A percentile compares a stretch with the other conserved stretches of the same genome.
Evolutionary conservation across 2,113 vertebrate species (phyloP).

Genomic region (Microcebus lehilahytsara): DNA sequence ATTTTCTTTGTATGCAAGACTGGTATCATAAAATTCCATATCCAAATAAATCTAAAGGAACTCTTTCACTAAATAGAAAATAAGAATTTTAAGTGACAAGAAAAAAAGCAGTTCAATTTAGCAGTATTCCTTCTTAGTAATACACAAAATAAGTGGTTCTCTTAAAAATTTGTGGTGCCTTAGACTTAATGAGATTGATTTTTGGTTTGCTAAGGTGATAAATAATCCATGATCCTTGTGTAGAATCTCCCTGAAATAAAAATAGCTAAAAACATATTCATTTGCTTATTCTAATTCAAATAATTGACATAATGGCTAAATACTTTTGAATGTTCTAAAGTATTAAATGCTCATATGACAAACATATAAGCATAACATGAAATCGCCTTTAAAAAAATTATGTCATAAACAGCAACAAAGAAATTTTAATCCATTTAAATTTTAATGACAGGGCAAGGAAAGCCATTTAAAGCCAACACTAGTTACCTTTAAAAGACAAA

Average conservation of each 20-base stretch:
- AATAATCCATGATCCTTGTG: not conserved
- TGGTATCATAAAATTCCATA: not conserved
- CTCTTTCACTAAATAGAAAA: not conserved
- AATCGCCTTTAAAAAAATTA: not conserved
- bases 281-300: constrained; percentile 23
- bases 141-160: constrained; percentile 5
- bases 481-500: not conserved
- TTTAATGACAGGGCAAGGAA: not conserved
- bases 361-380: not conserved
- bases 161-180: constrained; percentile 10
- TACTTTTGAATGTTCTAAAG: not conserved
- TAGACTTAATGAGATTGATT: not conserved
- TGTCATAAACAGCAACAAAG: not conserved
- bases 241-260: not conserved
- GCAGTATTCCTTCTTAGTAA: not conserved
- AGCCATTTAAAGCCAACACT: not conserved
- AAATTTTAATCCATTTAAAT: constrained; percentile 38
- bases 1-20: not conserved
- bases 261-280: constrained; percentile 18
- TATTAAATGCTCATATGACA: not conserved
- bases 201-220: not conserved
- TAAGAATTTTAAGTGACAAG: constrained; percentile 15
- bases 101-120: not conserved
- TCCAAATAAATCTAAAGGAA: not conserved
- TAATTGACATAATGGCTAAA: not conserved